A percentile compares a stretch with the other conserved stretches of the same genome.
Conservation (phyloP, 2,888 invertebrate genomes). For the Hyalella azteca region DNA sequence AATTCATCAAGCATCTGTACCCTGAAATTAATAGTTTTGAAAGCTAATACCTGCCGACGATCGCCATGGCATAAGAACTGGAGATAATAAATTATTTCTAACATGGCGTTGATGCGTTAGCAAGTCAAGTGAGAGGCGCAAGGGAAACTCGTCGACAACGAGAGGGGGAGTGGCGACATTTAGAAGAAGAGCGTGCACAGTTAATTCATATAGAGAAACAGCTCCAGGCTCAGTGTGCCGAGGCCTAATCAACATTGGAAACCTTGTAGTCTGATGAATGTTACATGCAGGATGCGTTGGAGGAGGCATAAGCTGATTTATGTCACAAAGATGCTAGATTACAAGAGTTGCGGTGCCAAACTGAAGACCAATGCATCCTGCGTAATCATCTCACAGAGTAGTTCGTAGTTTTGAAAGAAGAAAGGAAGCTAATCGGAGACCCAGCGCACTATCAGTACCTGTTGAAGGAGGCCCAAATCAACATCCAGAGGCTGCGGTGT, state of each 20-base stretch:
- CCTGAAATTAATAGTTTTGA: no score
- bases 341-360: background rate
- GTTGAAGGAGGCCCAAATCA: background rate
- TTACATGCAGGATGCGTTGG: background rate
- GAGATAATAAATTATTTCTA: slow-evolving; percentile 14
- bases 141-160: background rate
- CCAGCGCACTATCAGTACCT: slow-evolving; percentile 11
- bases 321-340: slow-evolving; percentile 6
- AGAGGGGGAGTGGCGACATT: slow-evolving; percentile 3
- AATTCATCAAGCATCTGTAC: no score
- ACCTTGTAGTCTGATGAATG: background rate
- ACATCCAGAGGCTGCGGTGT: background rate
- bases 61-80: no score
- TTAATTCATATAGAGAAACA: slow-evolving; percentile 3
- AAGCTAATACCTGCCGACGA: no score
- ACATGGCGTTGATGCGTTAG: background rate
- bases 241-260: background rate
- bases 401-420: background rate
- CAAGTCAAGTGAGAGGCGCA: background rate
- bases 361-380: background rate
- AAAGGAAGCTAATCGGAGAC: background rate
- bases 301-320: background rate
- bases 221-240: background rate
- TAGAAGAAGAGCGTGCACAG: slow-evolving; percentile 5
- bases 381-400: background rate